These are phyloP conservation scores for Dryoscopus gambensis DNA, from an alignment of 2,113 vertebrate genomes.

Conservation along the genomic window DNA sequence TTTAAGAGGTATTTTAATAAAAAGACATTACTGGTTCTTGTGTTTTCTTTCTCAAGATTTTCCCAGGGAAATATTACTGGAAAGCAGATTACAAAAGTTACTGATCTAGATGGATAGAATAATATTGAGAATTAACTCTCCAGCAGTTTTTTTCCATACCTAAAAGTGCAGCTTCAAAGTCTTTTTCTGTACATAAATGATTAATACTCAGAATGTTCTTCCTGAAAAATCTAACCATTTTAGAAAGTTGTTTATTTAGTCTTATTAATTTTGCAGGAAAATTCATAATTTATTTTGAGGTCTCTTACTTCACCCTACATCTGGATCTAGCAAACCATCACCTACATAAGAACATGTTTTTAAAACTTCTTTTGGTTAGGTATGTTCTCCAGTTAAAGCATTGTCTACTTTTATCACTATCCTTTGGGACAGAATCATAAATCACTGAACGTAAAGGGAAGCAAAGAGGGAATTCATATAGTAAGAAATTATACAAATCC, in stretches of 20 bases:
- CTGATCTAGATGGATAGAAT: background rate
- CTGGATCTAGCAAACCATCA: background rate
- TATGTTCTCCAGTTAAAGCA: background rate
- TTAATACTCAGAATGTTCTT: background rate
- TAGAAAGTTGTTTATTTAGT: background rate
- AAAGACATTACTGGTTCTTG: background rate
- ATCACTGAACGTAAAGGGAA: background rate
- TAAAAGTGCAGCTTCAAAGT: background rate
- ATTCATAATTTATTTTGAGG: background rate
- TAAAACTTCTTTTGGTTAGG: background rate
- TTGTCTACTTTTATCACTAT: background rate
- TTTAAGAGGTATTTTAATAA: conserved; percentile 61
- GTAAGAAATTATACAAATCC: background rate
- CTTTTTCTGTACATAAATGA: background rate
- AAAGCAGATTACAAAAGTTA: background rate
- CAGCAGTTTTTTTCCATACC: background rate
- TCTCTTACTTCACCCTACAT: background rate
- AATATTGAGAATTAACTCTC: background rate
- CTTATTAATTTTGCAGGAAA: background rate
- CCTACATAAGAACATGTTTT: background rate
- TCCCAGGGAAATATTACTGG: background rate
- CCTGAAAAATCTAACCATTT: background rate
- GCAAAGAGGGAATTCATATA: background rate
- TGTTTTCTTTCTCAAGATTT: conserved; percentile 10
- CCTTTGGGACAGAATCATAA: background rate